phyloP scores from a whole-genome alignment of 2,797 vertebrate genomes.

The Scyliorhinus canicula region DNA sequence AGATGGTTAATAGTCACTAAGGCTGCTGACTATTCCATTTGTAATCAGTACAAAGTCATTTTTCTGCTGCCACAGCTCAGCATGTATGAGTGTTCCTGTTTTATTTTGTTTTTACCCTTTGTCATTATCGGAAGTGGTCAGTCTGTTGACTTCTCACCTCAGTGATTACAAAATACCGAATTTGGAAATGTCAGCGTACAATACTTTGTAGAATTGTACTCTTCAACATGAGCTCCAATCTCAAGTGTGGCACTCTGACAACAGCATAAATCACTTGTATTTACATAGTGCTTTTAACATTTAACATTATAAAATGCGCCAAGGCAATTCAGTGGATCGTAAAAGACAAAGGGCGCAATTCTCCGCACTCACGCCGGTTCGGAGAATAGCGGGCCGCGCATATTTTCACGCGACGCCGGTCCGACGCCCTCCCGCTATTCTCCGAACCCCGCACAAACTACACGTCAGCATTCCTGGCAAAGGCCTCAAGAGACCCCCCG shows the following conservation, averaged over 20 bases:
- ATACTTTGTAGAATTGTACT: not conserved
- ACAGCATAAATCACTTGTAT: too few species aligned
- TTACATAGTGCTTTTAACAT: too few species aligned
- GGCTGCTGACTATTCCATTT: not conserved
- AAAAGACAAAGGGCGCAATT: too few species aligned
- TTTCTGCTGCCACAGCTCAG: not conserved
- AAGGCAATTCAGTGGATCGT: too few species aligned
- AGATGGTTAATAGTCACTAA: not conserved
- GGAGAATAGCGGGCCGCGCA: too few species aligned
- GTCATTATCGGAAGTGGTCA: not conserved
- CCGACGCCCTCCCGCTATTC: too few species aligned
- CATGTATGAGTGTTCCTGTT: not conserved
- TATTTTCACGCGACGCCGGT: too few species aligned
- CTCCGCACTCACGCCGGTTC: too few species aligned
- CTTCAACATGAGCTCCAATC: not conserved
- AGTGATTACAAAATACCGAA: not conserved
- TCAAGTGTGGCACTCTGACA: not conserved
- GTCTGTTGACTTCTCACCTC: not conserved
- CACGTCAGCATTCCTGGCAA: too few species aligned
- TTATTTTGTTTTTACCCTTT: not conserved
- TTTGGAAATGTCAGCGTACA: not conserved
- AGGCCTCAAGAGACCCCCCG: too few species aligned
- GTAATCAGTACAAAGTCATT: not conserved
- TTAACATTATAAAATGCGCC: too few species aligned
- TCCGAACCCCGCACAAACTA: too few species aligned